phyloP scores from a whole-genome alignment of 2,113 vertebrate species.

The Pachycephala philippinensis region DNA sequence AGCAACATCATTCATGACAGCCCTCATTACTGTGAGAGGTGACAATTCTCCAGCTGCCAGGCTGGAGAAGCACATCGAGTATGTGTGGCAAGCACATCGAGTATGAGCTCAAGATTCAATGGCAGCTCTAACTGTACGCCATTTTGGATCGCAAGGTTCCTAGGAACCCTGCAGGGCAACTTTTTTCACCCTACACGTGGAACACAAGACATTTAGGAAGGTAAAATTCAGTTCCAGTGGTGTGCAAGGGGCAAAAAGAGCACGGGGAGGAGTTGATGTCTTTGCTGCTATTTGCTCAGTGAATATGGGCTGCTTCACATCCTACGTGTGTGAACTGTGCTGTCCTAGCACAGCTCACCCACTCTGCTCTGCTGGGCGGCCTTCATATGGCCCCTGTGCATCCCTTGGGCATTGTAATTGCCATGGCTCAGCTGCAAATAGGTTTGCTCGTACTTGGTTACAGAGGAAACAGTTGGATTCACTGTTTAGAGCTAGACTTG shows the following conservation, averaged over 20 bases:
- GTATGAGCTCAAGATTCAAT: not conserved
- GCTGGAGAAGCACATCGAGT: rapidly evolving
- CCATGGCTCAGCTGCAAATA: not conserved
- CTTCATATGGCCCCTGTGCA: not conserved
- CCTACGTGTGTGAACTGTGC: not conserved
- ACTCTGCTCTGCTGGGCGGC: not conserved
- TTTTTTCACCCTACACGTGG: rapidly evolving
- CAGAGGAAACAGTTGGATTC: not conserved
- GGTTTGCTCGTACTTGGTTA: not conserved
- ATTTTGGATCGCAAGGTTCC: not conserved
- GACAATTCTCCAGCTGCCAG: not conserved
- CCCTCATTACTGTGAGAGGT: not conserved
- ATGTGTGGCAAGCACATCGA: rapidly evolving
- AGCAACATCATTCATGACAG: not conserved
- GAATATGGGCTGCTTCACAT: not conserved
- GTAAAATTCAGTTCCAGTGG: not conserved
- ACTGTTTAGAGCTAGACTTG: not conserved
- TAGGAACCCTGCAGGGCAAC: not conserved
- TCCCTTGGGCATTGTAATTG: not conserved
- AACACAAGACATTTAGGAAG: not conserved
- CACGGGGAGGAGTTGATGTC: not conserved
- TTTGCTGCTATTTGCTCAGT: not conserved
- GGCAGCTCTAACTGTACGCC: not conserved
- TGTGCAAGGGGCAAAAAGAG: not conserved
- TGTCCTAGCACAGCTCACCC: not conserved